Base-by-base conservation (phyloP, 1,140 invertebrate species). In the Gonatopus flavifemur region DNA sequence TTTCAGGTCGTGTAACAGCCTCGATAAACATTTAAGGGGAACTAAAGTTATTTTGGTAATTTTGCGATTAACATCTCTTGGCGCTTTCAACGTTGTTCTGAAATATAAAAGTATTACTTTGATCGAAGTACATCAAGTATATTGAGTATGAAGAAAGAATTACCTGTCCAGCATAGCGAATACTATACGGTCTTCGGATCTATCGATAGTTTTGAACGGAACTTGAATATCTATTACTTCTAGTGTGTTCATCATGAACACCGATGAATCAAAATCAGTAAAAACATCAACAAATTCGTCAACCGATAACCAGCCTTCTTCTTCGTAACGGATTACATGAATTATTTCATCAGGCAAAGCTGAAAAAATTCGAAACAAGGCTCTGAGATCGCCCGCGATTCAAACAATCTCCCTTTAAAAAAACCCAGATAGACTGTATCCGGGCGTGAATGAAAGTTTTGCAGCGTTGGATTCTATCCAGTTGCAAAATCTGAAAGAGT, bases 221-320 rank as follows among this genome's bases (percentile, higher is more conserved):
- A 55, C 1, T 3, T 24, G 5, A 19, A 57, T 16, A 32, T 41
- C 45, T 0, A 41, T 8, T 10, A 32, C 8, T 3, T 52, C 0
- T 10, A 66, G 10, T 1, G 51, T 6, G 4, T 56, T 31, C 0
- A 62, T 16, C 32, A 65, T 25, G 6, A 42, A 9, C 12, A 31
- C 19, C 36, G 35, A 3, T 8, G 20, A 33, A 12, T 41, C 28
- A 12, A 55, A 42, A 25, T 54, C 47, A 3, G 61, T 68, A 32
- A 70, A 70, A 0, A 16, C 24, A 19, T 58, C 9, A 10, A 66
- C 20, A 20, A 72, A 60, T 48, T 72, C 66, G 2, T 49, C 15
- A 3, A 36, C 24, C 13, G 37, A 44, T 10, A 70, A 13, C 66
- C 67, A 72, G 8, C 67, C 69, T 18, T 61, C 31, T 1, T 43